Base-by-base conservation (phyloP, 1,140 invertebrate genomes). In the Zelostemma sp. region DNA sequence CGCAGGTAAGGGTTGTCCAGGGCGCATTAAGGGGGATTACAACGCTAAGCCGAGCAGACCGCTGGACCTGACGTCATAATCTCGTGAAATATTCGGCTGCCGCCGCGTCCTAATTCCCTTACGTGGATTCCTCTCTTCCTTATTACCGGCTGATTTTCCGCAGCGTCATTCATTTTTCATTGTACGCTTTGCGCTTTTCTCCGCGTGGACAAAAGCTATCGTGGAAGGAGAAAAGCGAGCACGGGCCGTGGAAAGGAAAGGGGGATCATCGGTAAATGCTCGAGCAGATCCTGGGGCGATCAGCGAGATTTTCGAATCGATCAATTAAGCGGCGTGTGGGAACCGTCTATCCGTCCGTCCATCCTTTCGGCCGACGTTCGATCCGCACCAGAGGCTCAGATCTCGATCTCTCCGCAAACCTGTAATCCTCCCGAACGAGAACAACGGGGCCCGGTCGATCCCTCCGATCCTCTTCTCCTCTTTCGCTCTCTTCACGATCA, bases 311-410 rank as follows among this genome's bases (percentile, higher is more conserved):
- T 84, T 82, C 76, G 79, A 81, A 84, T 85, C 81, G 84, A 85
- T 85, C 83, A 85, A 85, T 85, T 85, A 85, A 81, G 77, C 80
- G 78, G 74, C 80, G 82, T 85, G 84, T 85, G 84, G 84, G 84
- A 85, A 85, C 83, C 80, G 76, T 81, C 70, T 47, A 77, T 65
- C 67, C 68, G 54, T 78, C 73, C 63, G 72, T 77, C 75, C 74
- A 68, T 79, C 76, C 75, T 67, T 73, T 69, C 33, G 47, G 38
- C 41, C 67, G 58, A 56, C 67, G 53, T 67, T 62, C 75, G 73
- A 80, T 80, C 79, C 72, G 66, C 75, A 78, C 75, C 63, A 75
- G 70, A 74, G 80, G 68, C 77, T 80, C 78, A 81, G 76, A 84
- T 84, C 81, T 78, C 78, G 73, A 82, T 81, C 81, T 84, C 80